A percentile compares a stretch with the other conserved stretches of the same genome.
Evolutionary conservation across 1,140 invertebrate genomes (phyloP).

Genomic region (Cepaea nemoralis): DNA sequence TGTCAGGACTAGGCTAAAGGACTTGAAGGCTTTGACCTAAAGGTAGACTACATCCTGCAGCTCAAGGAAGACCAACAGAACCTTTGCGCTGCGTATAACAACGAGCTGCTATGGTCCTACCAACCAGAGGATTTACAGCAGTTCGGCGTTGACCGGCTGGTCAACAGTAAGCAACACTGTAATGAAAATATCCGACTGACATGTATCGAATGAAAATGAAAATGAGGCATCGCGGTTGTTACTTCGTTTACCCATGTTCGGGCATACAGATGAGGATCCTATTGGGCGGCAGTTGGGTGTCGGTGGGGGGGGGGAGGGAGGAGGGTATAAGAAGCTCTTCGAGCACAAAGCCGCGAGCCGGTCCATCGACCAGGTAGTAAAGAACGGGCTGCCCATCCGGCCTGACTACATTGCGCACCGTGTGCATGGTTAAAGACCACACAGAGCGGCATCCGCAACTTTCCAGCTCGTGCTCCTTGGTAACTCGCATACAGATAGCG

Average conservation of each 20-base stretch:
- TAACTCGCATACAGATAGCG: no score
- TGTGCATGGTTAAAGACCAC: no score
- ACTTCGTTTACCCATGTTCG: no score
- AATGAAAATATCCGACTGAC: not conserved
- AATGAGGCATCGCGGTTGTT: no score
- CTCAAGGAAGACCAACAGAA: not conserved
- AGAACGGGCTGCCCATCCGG: no score
- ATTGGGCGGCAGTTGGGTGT: not conserved
- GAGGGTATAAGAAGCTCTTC: not conserved
- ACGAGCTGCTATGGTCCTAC: not conserved
- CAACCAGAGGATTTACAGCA: not conserved
- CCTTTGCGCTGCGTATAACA: not conserved
- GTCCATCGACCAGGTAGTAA: not conserved
- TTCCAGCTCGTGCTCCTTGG: no score
- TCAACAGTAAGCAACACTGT: not conserved
- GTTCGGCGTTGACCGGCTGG: not conserved
- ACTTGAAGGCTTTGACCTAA: not conserved
- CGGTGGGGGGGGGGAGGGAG: not conserved
- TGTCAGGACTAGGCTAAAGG: not conserved
- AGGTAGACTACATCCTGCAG: not conserved
- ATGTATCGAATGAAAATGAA: not conserved
- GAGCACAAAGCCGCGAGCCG: not conserved
- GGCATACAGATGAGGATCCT: not conserved
- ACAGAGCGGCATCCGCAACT: no score
- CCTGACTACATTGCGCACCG: no score